Base-by-base conservation (phyloP, 2,888 invertebrate genomes). In the Embidobia sp. region DNA sequence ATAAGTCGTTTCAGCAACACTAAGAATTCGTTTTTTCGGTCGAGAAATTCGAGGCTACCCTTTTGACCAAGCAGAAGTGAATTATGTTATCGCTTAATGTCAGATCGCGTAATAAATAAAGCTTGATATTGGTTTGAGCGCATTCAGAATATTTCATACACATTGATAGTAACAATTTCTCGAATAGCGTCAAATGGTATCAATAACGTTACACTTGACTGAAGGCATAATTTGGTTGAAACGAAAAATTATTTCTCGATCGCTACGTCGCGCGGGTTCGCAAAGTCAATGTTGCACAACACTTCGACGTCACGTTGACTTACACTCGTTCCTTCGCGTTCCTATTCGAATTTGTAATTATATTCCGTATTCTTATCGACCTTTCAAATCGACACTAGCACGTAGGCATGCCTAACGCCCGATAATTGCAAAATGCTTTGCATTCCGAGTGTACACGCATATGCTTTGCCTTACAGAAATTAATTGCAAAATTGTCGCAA, bases 311-410 rank as follows among this genome's bases (percentile, higher is more conserved):
- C 74, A 75, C 67, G 79, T 66, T 67, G 59, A 70, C 67, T 74
- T 61, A 74, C 66, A 69, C 73, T 77, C 67, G 59, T 78, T 79
- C 67, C 55, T 59, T 63, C 26, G 63, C 72, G 79, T 78, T 76
- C 74, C 73, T 81, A 82, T 83, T 84, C 83, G 83, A 86, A 86
- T 84, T 86, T 84, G 81, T 81, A 86, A 86, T 85, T 85, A 85
- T 86, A 85, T 84, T 85, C 84, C 83, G 77, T 80, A 77, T 80
- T 77, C 82, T 86, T 86, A 86, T 86, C 86, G 83, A 82, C 85
- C 86, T 86, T 86, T 86, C 86, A 82, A 86, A 86, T 86, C 86
- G 76, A 64, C 61, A 64, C 76, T 63, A 55, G 64, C 72, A 67
- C 75, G 70, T 78, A 79, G 77, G 74, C 72, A 76, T 67, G 70